Conservation (phyloP, 2,888 invertebrate species). For the Leptura quadrifasciata region DNA sequence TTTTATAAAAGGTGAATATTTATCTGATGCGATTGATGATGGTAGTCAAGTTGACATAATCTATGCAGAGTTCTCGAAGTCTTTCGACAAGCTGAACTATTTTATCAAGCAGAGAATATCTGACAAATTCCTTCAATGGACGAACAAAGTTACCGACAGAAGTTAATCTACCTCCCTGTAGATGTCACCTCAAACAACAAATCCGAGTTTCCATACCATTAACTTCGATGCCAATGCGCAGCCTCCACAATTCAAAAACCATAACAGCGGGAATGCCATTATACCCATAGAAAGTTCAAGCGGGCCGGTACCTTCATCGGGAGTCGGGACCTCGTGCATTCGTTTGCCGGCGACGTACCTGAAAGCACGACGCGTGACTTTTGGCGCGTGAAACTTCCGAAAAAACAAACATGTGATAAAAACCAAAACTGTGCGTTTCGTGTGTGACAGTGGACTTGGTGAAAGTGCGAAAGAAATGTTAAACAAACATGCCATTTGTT, state of each 20-base stretch:
- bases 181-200: background rate
- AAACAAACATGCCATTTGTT: slow-evolving; percentile 87
- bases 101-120: too few species aligned
- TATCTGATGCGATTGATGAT: too few species aligned
- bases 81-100: too few species aligned
- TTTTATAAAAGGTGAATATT: too few species aligned
- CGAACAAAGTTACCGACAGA: too few species aligned
- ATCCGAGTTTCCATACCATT: background rate
- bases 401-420: slow-evolving; percentile 49
- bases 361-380: slow-evolving; percentile 28
- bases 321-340: slow-evolving; percentile 34
- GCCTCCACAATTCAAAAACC: slow-evolving; percentile 26
- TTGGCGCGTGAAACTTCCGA: slow-evolving; percentile 44
- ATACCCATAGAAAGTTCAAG: slow-evolving; percentile 25
- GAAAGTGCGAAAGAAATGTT: slow-evolving; percentile 29
- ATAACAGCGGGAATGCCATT: slow-evolving; percentile 37
- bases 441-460: slow-evolving; percentile 46
- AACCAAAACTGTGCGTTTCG: slow-evolving; percentile 37
- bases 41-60: too few species aligned
- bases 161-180: background rate
- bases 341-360: slow-evolving; percentile 16
- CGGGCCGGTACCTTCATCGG: background rate
- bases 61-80: too few species aligned
- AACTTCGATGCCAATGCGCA: background rate
- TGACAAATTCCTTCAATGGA: too few species aligned